Percentiles rank a stretch among this genome's conserved stretches.
These are phyloP conservation scores for Tachina lurida DNA, from an alignment of 2,888 invertebrate species.

Conservation along the genomic window DNA sequence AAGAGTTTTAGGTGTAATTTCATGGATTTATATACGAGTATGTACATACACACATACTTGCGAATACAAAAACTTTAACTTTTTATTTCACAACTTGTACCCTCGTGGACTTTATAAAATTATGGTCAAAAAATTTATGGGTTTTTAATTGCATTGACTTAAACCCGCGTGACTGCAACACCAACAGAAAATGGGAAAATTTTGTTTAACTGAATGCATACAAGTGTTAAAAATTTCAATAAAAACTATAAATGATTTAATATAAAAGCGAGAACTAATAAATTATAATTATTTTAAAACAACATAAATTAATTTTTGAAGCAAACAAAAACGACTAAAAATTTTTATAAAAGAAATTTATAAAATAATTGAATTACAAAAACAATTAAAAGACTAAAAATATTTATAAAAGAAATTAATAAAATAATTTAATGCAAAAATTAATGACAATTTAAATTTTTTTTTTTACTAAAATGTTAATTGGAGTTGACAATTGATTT, in stretches of 20 bases:
- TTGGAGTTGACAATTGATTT: neutral
- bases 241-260: constrained; percentile 58
- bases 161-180: constrained; percentile 55
- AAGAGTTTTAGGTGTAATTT: neutral
- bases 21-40: neutral
- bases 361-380: neutral
- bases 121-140: constrained; percentile 69
- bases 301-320: constrained; percentile 48
- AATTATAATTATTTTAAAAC: constrained; percentile 58
- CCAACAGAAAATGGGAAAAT: constrained; percentile 15
- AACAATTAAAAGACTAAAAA: constrained; percentile 6
- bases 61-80: neutral
- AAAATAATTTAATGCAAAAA: constrained; percentile 3
- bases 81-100: neutral
- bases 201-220: constrained; percentile 19
- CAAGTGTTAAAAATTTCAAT: constrained; percentile 44
- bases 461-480: neutral
- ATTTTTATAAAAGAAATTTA: neutral
- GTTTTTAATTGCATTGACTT: constrained; percentile 70
- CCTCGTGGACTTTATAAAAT: constrained; percentile 60
- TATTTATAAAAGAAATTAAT: neutral
- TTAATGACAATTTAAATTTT: neutral
- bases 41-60: neutral
- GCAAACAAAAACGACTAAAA: neutral
- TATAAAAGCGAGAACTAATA: constrained; percentile 62